phyloP scores from a whole-genome alignment of 2,888 invertebrate species.

The Hypsopygia costalis region DNA sequence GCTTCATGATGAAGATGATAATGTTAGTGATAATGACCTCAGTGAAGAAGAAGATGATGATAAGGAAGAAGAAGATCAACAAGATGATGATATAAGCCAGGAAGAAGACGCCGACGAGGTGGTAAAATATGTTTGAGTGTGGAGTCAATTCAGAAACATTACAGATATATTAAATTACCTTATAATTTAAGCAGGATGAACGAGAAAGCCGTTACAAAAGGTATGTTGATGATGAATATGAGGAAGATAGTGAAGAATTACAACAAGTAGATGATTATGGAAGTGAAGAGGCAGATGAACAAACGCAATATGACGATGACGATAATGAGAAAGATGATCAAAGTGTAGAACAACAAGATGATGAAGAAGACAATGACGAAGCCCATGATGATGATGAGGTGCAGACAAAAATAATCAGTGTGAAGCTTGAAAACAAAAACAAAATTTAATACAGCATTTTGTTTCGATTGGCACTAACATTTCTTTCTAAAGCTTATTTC shows the following conservation, averaged over 20 bases:
- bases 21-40: constrained; percentile 23
- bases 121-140: not conserved
- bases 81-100: constrained; percentile 21
- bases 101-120: constrained; percentile 18
- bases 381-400: constrained; percentile 44
- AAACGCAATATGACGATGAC: constrained; percentile 19
- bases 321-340: constrained; percentile 31
- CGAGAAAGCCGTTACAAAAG: constrained; percentile 29
- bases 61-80: constrained; percentile 29
- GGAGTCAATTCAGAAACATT: not conserved
- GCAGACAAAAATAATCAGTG: constrained; percentile 31
- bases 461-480: constrained; percentile 56
- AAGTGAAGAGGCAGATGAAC: constrained; percentile 1
- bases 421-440: constrained; percentile 29
- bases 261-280: constrained; percentile 1
- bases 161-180: not conserved
- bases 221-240: constrained; percentile 22
- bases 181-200: constrained; percentile 18
- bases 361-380: constrained; percentile 36
- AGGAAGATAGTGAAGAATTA: constrained; percentile 24
- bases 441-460: constrained; percentile 21
- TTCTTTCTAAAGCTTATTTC: constrained; percentile 32
- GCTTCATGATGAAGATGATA: constrained; percentile 27
- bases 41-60: constrained; percentile 21
- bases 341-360: constrained; percentile 29